Conservation (phyloP, 1,140 invertebrate species). For the Neoseiulus cucumeris region DNA sequence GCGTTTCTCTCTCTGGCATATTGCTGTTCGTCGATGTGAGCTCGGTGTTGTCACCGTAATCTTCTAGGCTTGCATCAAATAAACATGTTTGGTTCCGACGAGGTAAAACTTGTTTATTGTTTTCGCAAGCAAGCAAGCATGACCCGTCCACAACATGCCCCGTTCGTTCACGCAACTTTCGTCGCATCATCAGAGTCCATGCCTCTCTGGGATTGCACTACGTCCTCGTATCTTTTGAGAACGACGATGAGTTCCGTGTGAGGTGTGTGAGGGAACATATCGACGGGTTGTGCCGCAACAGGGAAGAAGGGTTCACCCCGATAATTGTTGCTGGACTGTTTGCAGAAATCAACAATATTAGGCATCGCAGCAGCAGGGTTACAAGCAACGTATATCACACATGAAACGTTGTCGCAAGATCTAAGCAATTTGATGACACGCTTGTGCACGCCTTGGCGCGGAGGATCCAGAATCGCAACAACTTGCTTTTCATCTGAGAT, state of each 20-base stretch:
- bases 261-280: constrained; percentile 79
- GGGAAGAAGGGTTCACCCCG: constrained; percentile 58
- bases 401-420: constrained; percentile 46
- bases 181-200: too few species aligned
- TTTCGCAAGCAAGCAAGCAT: too few species aligned
- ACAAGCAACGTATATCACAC: constrained; percentile 75
- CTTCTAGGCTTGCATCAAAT: too few species aligned
- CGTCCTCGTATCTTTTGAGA: constrained; percentile 36
- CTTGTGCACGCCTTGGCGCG: constrained; percentile 61
- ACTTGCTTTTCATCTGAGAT: constrained; percentile 32
- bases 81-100: too few species aligned
- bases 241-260: constrained; percentile 70
- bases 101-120: too few species aligned
- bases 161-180: too few species aligned
- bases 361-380: constrained; percentile 58
- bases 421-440: constrained; percentile 55
- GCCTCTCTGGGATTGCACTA: too few species aligned
- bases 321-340: constrained; percentile 56
- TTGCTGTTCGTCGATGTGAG: too few species aligned
- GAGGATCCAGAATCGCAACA: constrained; percentile 91
- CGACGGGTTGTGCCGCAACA: constrained; percentile 57
- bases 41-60: too few species aligned
- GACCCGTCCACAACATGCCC: too few species aligned
- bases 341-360: constrained; percentile 59
- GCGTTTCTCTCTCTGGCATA: too few species aligned